Conservation (phyloP, 2,888 invertebrate genomes). For the Nemoura dubitans region DNA sequence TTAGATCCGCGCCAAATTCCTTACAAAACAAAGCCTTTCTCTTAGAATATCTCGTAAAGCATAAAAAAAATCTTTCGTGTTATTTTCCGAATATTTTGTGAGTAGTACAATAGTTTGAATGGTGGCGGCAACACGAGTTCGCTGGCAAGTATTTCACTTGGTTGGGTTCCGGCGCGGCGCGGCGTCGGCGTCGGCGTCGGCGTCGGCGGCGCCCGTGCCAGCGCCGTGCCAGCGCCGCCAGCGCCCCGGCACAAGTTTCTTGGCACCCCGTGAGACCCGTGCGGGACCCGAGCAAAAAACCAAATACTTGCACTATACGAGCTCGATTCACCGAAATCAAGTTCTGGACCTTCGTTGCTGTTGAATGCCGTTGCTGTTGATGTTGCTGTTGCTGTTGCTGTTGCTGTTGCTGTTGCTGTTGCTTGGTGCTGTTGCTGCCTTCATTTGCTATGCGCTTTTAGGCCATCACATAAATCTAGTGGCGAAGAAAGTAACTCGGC, state of each 20-base stretch:
- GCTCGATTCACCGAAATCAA: no score
- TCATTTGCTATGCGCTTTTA: constrained; percentile 37
- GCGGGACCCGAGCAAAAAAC: constrained; percentile 2
- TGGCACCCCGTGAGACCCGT: constrained; percentile 26
- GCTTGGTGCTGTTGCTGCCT: no score
- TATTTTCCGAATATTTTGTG: not conserved
- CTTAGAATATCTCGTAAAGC: no score
- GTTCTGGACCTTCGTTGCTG: not conserved
- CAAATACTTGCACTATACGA: not conserved
- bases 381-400: not conserved
- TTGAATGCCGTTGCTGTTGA: not conserved
- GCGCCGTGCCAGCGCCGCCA: not conserved
- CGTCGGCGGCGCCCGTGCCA: no score
- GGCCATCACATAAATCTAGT: constrained; percentile 31
- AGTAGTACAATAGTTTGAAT: not conserved
- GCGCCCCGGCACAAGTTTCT: constrained; percentile 34
- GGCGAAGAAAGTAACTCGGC: not conserved
- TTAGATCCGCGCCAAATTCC: no score
- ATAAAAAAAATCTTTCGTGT: not conserved
- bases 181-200: not conserved
- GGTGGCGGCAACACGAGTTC: not conserved
- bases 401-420: not conserved
- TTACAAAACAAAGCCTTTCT: no score
- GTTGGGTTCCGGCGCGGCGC: not conserved
- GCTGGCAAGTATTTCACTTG: constrained; percentile 34